These are phyloP conservation scores for Resseliella maxima DNA, from an alignment of 2,888 invertebrate genomes.

Conservation along the genomic window DNA sequence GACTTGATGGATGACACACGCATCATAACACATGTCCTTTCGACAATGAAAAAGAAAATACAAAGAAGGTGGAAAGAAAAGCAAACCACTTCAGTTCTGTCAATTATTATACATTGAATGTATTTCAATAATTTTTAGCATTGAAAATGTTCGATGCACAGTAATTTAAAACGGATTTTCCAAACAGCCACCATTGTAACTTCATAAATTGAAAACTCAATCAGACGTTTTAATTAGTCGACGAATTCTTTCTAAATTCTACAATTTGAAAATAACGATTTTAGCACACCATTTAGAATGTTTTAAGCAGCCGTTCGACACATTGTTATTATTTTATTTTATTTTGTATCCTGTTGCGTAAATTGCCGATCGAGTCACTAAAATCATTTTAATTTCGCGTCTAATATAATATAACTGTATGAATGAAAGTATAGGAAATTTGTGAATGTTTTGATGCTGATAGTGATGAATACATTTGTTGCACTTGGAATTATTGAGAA, in stretches of 20 bases:
- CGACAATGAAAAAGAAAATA: too few species aligned
- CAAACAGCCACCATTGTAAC: too few species aligned
- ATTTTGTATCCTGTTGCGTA: background rate
- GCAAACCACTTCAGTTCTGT: background rate
- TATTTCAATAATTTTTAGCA: background rate
- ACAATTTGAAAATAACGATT: too few species aligned
- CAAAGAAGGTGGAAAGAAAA: background rate
- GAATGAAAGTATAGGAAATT: background rate
- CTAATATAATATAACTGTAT: background rate
- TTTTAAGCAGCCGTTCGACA: too few species aligned
- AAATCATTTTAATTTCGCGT: background rate
- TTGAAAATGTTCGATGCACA: too few species aligned
- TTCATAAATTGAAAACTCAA: too few species aligned
- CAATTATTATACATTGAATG: background rate
- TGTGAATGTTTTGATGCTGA: background rate
- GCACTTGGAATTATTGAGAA: slow-evolving; percentile 12
- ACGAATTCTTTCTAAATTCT: too few species aligned
- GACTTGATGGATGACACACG: slow-evolving; percentile 19
- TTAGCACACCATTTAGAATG: too few species aligned
- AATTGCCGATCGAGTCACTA: background rate
- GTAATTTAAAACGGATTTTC: too few species aligned
- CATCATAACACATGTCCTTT: background rate
- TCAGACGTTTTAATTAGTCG: too few species aligned
- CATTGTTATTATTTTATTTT: too few species aligned
- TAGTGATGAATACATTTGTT: slow-evolving; percentile 26